Conservation (phyloP, 2,797 vertebrate genomes). For the Spinus olivaceus region DNA sequence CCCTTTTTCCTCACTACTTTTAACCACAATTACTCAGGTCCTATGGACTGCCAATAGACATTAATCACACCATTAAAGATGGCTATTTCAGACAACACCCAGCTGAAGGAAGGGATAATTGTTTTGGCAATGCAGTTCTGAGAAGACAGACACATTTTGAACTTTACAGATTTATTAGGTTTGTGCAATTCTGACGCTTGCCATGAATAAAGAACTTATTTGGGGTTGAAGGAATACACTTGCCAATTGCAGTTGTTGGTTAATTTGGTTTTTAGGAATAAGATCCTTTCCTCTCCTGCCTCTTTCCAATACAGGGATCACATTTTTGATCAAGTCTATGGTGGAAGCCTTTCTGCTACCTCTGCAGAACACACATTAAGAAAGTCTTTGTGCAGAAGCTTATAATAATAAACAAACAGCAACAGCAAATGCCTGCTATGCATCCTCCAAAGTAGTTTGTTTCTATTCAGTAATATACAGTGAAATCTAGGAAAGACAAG, state of each 20-base stretch:
- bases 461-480: neutral
- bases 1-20: neutral
- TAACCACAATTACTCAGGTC: neutral
- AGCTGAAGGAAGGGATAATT: neutral
- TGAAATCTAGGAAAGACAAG: neutral
- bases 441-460: neutral
- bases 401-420: neutral
- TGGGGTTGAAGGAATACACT: neutral
- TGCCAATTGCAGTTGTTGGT: neutral
- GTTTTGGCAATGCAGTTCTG: neutral
- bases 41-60: neutral
- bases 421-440: neutral
- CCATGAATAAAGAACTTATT: neutral
- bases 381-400: neutral
- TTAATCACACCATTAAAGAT: neutral
- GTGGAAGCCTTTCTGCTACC: neutral
- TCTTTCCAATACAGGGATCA: neutral
- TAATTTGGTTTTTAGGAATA: neutral
- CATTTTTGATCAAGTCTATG: neutral
- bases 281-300: neutral
- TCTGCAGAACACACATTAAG: neutral
- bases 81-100: neutral
- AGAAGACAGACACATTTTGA: neutral
- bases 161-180: neutral
- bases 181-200: neutral